Evolutionary conservation across 2,113 vertebrate species (phyloP).

Genomic region (Solenodon paradoxus): DNA sequence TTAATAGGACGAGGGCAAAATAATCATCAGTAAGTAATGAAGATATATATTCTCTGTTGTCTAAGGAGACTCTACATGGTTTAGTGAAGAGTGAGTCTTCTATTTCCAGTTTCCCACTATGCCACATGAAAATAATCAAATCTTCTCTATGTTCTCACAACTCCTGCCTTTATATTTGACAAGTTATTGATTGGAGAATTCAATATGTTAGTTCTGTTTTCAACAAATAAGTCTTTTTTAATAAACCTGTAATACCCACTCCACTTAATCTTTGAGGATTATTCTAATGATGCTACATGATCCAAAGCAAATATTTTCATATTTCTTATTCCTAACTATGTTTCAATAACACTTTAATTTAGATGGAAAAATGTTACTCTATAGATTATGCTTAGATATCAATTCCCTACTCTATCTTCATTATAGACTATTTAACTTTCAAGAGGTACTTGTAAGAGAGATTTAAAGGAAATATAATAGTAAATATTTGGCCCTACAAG

Average conservation of each 20-base stretch:
- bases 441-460: background rate
- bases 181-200: background rate
- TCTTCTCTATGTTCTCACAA: background rate
- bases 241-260: background rate
- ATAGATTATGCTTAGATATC: background rate
- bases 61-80: background rate
- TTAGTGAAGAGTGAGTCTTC: background rate
- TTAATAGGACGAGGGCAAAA: background rate
- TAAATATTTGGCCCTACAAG: background rate
- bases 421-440: background rate
- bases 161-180: background rate
- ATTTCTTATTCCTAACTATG: background rate
- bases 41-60: background rate
- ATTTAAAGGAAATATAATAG: background rate
- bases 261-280: background rate
- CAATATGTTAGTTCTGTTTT: background rate
- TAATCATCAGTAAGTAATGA: accelerated
- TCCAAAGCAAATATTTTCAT: background rate
- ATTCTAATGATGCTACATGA: background rate
- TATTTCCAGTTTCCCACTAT: background rate
- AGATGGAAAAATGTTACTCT: background rate
- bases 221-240: background rate
- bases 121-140: background rate
- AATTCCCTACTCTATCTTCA: background rate
- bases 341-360: background rate